Evolutionary conservation across 1,140 invertebrate genomes (phyloP).

Genomic region (Drosophila lini): DNA sequence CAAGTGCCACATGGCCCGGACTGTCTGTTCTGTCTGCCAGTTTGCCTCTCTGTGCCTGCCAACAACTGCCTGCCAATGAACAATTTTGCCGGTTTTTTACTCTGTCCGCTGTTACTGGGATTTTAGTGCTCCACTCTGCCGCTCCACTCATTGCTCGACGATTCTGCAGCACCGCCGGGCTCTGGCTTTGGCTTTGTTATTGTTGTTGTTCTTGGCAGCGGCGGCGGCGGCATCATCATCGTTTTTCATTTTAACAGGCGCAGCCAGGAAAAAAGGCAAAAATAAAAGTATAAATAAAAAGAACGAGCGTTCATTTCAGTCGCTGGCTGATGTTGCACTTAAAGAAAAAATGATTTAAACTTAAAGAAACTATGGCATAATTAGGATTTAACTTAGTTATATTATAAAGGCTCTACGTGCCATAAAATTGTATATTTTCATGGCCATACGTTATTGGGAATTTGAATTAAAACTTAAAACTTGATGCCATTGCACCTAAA

Average conservation of each 20-base stretch:
- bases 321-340: conserved; percentile 22
- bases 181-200: conserved; percentile 12
- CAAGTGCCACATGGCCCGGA: conserved; percentile 41
- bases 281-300: conserved; percentile 43
- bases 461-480: neutral
- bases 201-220: conserved; percentile 41
- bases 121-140: conserved; percentile 54
- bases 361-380: neutral
- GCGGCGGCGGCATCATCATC: conserved; percentile 59
- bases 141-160: conserved; percentile 42
- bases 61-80: conserved; percentile 44
- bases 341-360: neutral
- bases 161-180: conserved; percentile 17
- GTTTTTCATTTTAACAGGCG: conserved; percentile 69
- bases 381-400: neutral
- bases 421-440: neutral
- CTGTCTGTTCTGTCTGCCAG: conserved; percentile 12
- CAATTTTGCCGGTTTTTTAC: conserved; percentile 63
- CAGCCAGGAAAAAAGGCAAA: conserved; percentile 49
- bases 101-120: conserved; percentile 43
- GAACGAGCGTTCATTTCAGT: conserved; percentile 37
- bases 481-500: neutral
- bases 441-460: neutral
- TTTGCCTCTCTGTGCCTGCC: conserved; percentile 33
- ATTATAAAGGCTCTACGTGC: neutral